Evolutionary conservation across 2,113 vertebrate species (phyloP), one percentile per base, ranked within the genome.

Genomic region (Mugil cephalus): DNA sequence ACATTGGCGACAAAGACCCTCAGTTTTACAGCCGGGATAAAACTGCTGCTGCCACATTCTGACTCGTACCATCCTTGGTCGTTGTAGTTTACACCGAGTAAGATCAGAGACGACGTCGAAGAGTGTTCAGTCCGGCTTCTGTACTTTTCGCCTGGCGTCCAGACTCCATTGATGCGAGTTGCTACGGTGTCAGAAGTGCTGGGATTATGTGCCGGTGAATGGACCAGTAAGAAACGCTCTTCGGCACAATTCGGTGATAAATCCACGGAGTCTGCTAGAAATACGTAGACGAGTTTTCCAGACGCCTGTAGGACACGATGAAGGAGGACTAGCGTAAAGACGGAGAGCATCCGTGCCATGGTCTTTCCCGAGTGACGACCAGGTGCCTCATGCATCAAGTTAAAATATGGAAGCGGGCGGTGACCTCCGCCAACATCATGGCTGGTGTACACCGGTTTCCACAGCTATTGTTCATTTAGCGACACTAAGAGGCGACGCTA

Each of bases 11-110:
- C 10, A 8, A 64, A 0, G 18, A 51, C 61, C n/a, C 38, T 6
- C 19, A 66, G 63, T 1, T 13, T 0, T 47, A 42, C 30, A 3
- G 3, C n/a, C 24, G 24, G 24, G 2, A 5, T n/a, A 15, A 12
- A 4, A 13, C 9, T 0, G 3, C 24, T 7, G 6, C 7, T 1
- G 0, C 47, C 36, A 10, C 15, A 66, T 18, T 0, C 8, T 14
- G 52, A 42, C 19, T 66, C 19, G 39, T 66, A 66, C 14, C n/a
- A 8, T 1, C 62, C 62, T 1, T 42, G 21, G 13, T 65, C 36
- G 19, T 66, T 66, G 47, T 24, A 40, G 48, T 51, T 66, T 18
- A 52, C 17, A 5, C 21, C 13, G 19, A 4, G 10, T 11, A 61
- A 11, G 8, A 10, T 14, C 21, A 61, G 5, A 1, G 14, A 21